These are phyloP conservation scores for Spheniscus humboldti DNA, from an alignment of 2,797 vertebrate species.

Conservation along the genomic window DNA sequence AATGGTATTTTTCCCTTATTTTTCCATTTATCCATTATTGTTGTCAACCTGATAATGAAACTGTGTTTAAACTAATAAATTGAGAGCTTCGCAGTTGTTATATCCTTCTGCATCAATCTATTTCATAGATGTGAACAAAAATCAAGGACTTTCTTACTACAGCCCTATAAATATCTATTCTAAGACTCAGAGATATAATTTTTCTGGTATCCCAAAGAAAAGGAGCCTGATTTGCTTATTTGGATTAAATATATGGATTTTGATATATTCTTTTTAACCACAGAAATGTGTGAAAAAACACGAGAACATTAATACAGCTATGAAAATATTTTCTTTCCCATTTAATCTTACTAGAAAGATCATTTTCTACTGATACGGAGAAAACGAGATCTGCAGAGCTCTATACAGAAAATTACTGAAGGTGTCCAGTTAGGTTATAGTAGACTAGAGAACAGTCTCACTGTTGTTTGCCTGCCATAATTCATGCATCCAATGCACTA, in stretches of 20 bases:
- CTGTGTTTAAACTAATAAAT: neutral
- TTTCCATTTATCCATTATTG: neutral
- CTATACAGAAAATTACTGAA: neutral
- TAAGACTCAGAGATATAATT: neutral
- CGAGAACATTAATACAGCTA: neutral
- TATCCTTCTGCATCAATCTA: neutral
- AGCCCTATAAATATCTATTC: neutral
- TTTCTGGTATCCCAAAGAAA: neutral
- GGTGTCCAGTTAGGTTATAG: neutral
- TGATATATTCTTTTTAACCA: neutral
- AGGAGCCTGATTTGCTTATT: neutral
- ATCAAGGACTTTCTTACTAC: neutral
- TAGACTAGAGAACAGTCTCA: neutral
- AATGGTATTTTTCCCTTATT: neutral
- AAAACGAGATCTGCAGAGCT: neutral
- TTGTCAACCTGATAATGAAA: neutral
- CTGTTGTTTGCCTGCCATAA: neutral
- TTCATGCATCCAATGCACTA: neutral
- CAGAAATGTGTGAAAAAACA: neutral
- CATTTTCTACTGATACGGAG: neutral
- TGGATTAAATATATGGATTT: neutral
- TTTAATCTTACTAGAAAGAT: neutral
- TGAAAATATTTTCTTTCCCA: neutral
- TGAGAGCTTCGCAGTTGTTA: neutral
- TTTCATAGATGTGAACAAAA: neutral